Base-by-base conservation (phyloP, 1,140 invertebrate species). In the Sinella curviseta region DNA sequence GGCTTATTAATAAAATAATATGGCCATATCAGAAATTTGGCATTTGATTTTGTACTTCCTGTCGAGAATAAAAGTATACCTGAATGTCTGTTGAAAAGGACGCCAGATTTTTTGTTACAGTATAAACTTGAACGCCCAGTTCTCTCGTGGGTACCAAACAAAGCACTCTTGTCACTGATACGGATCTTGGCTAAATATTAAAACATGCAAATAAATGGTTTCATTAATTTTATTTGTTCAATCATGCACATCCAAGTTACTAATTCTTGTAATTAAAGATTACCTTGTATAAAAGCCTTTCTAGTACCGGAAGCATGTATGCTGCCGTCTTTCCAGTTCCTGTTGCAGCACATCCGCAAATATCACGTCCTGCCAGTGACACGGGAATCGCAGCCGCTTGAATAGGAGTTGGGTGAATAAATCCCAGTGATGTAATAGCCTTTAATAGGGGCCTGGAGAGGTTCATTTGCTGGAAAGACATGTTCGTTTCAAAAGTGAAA, bases 281-380 rank as follows among this genome's bases (percentile, higher is more conserved):
- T n/a, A 83, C 82, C 79, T 83, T 92, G 85, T 94, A 98, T 1
- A 99, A 86, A 75, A 99, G 89, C 82, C 98, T 89, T 88, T 99
- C 98, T 30, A 99, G 86, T 34, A 97, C 97, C 1, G 98, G 98
- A 80, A 99, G 88, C 95, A 99, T 98, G 86, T 99, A 99, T 0
- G 97, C 97, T 0, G 96, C 95, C 1, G 98, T 99, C 90, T 99
- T 99, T 35, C 97, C 97, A 4, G 97, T 99, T 54, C 97, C 98
- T 0, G 98, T 99, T 1, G 97, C 95, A 77, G 97, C 96, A 90
- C 96, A 98, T 16, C 95, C 97, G 90, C 96, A 96, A 84, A 99
- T 92, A 88, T 99, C 97, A 84, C 93, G 90, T 12, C 94, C 95
- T 83, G 95, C 87, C 36, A 99, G 88, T 30, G 96, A 97, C 14